phyloP scores from a whole-genome alignment of 2,888 invertebrate species.

The Amitus sp. region DNA sequence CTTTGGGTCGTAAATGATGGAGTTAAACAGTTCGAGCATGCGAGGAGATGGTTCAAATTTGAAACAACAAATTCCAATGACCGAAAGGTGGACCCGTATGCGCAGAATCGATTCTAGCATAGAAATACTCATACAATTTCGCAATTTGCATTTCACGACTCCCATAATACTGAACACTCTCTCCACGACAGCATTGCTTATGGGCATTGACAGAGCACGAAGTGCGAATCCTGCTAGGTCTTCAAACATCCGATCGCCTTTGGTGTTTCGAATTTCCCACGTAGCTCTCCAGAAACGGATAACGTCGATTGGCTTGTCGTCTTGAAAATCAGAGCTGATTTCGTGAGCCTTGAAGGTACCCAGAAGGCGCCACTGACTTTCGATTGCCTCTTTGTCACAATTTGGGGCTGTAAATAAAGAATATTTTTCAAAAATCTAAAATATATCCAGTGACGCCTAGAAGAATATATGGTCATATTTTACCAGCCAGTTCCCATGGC shows the following conservation, averaged over 20 bases:
- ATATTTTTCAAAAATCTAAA: too few species aligned
- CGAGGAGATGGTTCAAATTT: not conserved
- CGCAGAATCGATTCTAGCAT: not conserved
- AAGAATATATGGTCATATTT: too few species aligned
- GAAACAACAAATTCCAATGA: not conserved
- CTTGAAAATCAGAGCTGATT: not conserved
- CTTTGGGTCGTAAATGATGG: not conserved
- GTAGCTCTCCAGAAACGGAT: not conserved
- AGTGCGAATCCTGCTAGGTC: not conserved
- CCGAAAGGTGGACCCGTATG: not conserved
- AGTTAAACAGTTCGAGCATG: not conserved
- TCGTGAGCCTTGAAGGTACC: not conserved
- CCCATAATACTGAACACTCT: not conserved
- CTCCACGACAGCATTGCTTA: not conserved
- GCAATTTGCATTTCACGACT: not conserved
- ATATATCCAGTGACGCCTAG: too few species aligned
- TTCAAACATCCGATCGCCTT: not conserved
- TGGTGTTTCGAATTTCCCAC: not conserved
- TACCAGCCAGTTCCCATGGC: slow-evolving; percentile 1
- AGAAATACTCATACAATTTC: not conserved
- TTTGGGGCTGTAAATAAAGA: too few species aligned
- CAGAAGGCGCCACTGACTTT: not conserved
- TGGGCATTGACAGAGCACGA: not conserved
- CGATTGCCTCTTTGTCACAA: too few species aligned
- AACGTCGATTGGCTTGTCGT: not conserved